phyloP scores from a whole-genome alignment of 1,140 invertebrate species.

The Archivesica marissinica region DNA sequence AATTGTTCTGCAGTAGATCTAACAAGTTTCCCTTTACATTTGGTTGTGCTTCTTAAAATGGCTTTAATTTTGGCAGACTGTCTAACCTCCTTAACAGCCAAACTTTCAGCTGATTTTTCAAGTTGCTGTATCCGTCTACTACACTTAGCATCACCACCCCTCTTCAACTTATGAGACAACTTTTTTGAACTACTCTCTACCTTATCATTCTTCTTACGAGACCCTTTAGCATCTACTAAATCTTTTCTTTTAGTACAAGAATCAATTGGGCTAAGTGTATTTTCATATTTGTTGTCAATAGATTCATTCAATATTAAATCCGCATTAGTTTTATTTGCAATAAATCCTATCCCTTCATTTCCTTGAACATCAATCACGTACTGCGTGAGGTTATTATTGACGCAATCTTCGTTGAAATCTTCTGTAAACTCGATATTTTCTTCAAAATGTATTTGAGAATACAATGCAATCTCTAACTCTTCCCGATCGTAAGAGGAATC shows the following conservation, averaged over 20 bases:
- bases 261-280: background rate
- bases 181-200: too few species aligned
- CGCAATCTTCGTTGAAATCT: background rate
- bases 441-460: slow-evolving; percentile 28
- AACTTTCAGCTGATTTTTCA: background rate
- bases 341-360: slow-evolving; percentile 5
- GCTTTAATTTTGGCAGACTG: background rate
- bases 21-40: background rate
- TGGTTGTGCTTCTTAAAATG: background rate
- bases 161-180: too few species aligned
- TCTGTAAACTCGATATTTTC: background rate
- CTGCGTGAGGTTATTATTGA: background rate
- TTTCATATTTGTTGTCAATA: background rate
- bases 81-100: background rate
- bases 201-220: too few species aligned
- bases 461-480: slow-evolving; percentile 18
- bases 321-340: background rate
- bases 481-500: background rate
- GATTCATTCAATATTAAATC: background rate
- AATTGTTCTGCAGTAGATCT: background rate
- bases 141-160: background rate
- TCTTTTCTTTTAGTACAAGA: too few species aligned
- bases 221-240: too few species aligned
- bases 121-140: background rate
- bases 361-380: slow-evolving; percentile 7